Percentiles rank a stretch among this genome's conserved stretches.
phyloP scores from a whole-genome alignment of 2,113 vertebrate species.

The Sakesphorus luctuosus region DNA sequence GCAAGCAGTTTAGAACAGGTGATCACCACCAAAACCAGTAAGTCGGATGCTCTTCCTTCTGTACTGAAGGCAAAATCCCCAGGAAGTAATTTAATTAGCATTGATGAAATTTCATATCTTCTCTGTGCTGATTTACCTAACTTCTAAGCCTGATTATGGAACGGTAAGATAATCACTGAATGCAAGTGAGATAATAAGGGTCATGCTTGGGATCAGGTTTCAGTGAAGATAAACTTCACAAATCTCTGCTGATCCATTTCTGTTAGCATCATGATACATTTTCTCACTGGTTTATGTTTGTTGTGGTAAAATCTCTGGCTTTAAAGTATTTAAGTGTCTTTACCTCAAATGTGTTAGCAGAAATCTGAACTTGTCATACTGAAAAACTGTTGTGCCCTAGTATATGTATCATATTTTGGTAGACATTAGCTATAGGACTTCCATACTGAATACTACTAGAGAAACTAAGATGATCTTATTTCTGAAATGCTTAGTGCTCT shows the following conservation, averaged over 20 bases:
- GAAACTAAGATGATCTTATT: neutral
- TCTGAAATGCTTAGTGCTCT: neutral
- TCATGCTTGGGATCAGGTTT: neutral
- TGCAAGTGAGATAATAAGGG: neutral
- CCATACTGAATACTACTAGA: neutral
- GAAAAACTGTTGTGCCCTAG: neutral
- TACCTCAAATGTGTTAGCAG: neutral
- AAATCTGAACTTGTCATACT: neutral
- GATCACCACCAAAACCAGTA: neutral
- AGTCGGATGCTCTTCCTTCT: neutral
- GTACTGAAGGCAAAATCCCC: neutral
- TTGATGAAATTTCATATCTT: slow-evolving; percentile 48
- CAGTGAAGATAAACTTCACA: neutral
- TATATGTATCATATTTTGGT: neutral
- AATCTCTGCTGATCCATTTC: neutral
- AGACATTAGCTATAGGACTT: neutral
- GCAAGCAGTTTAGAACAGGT: neutral
- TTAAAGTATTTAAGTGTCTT: neutral
- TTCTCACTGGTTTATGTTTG: neutral
- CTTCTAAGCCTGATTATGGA: slow-evolving; percentile 27
- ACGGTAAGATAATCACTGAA: neutral
- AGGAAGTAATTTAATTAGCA: slow-evolving; percentile 14
- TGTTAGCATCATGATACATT: neutral
- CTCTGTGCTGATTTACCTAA: slow-evolving; percentile 41
- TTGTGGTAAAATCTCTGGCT: neutral